These are phyloP conservation scores for Agrotis puta DNA, from an alignment of 2,888 invertebrate species.

Conservation along the genomic window DNA sequence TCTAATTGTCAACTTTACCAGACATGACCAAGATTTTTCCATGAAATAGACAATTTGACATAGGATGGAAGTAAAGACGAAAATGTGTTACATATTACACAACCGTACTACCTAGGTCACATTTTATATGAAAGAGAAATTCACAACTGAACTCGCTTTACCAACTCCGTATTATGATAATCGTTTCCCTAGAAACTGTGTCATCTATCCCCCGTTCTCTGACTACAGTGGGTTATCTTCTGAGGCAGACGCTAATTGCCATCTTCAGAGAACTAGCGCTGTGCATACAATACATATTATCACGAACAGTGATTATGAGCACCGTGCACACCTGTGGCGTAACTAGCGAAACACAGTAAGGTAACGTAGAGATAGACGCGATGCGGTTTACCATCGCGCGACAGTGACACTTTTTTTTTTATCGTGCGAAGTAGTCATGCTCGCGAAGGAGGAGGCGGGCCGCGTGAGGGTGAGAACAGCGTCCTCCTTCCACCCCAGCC, in stretches of 20 bases:
- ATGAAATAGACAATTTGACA: too few species aligned
- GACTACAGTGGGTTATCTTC: conserved; percentile 2
- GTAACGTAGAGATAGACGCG: not conserved
- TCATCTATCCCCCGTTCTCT: not conserved
- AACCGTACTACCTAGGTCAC: not conserved
- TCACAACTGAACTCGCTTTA: not conserved
- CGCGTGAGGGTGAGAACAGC: too few species aligned
- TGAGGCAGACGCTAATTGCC: conserved; percentile 24
- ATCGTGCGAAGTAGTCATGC: too few species aligned
- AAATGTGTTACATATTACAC: not conserved
- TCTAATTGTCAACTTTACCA: too few species aligned
- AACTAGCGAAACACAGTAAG: conserved; percentile 17
- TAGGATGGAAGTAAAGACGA: not conserved
- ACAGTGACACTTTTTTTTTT: not conserved
- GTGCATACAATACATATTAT: conserved; percentile 43
- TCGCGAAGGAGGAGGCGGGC: too few species aligned
- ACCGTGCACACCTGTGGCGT: conserved; percentile 44
- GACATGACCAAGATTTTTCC: too few species aligned
- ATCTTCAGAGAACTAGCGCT: conserved; percentile 18
- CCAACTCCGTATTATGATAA: conserved; percentile 1
- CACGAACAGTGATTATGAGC: conserved; percentile 39
- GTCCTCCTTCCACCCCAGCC: too few species aligned
- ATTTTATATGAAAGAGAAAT: not conserved
- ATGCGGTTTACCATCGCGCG: not conserved
- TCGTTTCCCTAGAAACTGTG: not conserved